phyloP scores from a whole-genome alignment of 2,113 vertebrate genomes.

The Epinephelus fuscoguttatus region DNA sequence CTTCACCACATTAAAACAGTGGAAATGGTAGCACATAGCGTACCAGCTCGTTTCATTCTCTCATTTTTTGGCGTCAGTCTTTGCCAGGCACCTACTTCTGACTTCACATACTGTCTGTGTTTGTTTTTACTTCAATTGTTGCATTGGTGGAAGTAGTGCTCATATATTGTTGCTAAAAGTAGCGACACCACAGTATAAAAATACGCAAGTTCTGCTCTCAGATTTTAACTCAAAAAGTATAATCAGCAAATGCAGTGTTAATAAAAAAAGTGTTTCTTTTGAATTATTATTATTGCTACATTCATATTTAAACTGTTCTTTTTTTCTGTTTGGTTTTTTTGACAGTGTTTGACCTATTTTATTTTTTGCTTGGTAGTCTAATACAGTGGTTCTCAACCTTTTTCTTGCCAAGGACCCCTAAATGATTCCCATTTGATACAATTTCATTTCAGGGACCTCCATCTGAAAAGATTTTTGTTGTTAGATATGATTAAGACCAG shows the following conservation, averaged over 20 bases:
- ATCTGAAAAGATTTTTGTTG: no score
- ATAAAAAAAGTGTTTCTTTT: neutral
- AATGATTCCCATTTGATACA: no score
- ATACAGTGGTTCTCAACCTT: no score
- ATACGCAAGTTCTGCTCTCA: neutral
- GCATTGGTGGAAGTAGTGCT: neutral
- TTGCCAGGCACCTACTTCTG: conserved; percentile 51
- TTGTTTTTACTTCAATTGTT: conserved; percentile 36
- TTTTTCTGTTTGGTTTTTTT: neutral
- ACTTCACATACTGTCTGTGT: conserved; percentile 58
- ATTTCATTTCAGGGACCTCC: no score
- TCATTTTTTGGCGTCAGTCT: conserved; percentile 69
- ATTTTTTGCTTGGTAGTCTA: neutral
- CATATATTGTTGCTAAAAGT: conserved; percentile 12
- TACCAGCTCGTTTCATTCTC: conserved; percentile 62
- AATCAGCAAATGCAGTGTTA: neutral
- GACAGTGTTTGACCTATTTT: neutral
- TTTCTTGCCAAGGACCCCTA: no score
- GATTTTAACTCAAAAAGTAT: neutral
- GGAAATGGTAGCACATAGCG: conserved; percentile 61
- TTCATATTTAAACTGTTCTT: neutral
- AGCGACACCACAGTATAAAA: neutral
- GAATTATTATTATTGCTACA: neutral
- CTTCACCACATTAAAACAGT: conserved; percentile 77
- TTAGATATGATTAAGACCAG: no score